Evolutionary conservation across 1,140 invertebrate genomes (phyloP).

Genomic region (Drosophila grimshawi): DNA sequence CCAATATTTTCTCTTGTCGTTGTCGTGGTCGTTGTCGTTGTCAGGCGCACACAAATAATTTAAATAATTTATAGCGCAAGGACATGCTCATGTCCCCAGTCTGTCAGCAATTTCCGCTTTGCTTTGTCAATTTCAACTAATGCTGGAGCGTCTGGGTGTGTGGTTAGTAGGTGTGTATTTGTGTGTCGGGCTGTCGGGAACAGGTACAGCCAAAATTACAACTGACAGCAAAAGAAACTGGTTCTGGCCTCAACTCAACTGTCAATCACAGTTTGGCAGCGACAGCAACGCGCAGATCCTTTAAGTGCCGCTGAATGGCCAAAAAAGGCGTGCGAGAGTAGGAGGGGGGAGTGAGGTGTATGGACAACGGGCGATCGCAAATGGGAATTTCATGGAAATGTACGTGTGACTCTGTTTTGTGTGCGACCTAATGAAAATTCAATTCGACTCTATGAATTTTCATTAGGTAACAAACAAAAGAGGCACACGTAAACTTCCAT

Average conservation of each 20-base stretch:
- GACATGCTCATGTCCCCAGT: constrained; percentile 34
- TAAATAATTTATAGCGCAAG: constrained; percentile 67
- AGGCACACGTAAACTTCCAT: too few species aligned
- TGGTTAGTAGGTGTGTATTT: too few species aligned
- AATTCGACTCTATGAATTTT: constrained; percentile 75
- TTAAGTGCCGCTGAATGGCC: constrained; percentile 67
- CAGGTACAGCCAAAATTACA: constrained; percentile 50
- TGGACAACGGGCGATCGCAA: constrained; percentile 7
- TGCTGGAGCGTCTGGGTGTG: not conserved
- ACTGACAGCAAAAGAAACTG: constrained; percentile 17
- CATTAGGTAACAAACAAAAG: constrained; percentile 9
- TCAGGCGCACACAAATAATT: constrained; percentile 55
- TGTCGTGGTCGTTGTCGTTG: constrained; percentile 4
- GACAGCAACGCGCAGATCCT: constrained; percentile 36
- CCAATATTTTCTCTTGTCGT: constrained; percentile 40
- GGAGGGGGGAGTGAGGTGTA: constrained; percentile 9
- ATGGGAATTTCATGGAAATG: constrained; percentile 57
- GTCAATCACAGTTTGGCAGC: constrained; percentile 66
- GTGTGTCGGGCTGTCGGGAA: constrained; percentile 12
- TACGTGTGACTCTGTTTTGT: constrained; percentile 37
- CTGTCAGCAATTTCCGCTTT: constrained; percentile 31
- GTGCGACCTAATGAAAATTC: constrained; percentile 70
- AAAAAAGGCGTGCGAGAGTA: constrained; percentile 31
- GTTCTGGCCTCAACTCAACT: constrained; percentile 27
- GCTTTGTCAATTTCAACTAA: constrained; percentile 62